Evolutionary conservation across 2,113 vertebrate species (phyloP).

Genomic region (Dromiciops gliroides): DNA sequence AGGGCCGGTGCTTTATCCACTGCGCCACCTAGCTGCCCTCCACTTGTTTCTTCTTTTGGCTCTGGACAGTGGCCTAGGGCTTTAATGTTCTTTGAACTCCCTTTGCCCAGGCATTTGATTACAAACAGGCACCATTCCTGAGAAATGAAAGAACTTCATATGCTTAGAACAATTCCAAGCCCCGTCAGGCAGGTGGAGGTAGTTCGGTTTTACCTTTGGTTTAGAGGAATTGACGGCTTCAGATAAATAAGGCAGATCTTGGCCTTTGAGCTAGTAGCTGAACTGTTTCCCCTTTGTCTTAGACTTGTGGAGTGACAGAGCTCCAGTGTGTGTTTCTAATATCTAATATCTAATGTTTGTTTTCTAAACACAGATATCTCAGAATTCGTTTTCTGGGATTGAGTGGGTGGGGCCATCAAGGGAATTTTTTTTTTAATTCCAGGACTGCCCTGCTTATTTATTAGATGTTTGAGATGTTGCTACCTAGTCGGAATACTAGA

Average conservation of each 20-base stretch:
- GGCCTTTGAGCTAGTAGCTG: background rate
- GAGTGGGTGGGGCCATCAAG: background rate
- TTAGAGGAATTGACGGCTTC: background rate
- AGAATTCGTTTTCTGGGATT: background rate
- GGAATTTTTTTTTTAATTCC: background rate
- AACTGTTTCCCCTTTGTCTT: background rate
- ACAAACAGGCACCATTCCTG: background rate
- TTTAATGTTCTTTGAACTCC: background rate
- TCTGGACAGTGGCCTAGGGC: background rate
- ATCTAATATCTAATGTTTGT: background rate
- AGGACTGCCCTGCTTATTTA: background rate
- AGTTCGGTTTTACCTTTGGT: background rate
- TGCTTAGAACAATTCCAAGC: background rate
- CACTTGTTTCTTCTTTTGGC: background rate
- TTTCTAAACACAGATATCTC: background rate
- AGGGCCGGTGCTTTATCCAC: no score
- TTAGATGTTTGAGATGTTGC: background rate
- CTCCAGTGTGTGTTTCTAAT: background rate
- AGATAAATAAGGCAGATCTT: background rate
- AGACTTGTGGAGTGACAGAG: background rate
- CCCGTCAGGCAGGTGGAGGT: background rate
- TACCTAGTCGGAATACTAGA: background rate
- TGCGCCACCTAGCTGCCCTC: no score
- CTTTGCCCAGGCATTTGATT: background rate
- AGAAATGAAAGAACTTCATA: background rate